Evolutionary conservation across 2,797 vertebrate genomes (phyloP), one percentile per base, ranked within the genome.

Genomic region (Coendou prehensilis): DNA sequence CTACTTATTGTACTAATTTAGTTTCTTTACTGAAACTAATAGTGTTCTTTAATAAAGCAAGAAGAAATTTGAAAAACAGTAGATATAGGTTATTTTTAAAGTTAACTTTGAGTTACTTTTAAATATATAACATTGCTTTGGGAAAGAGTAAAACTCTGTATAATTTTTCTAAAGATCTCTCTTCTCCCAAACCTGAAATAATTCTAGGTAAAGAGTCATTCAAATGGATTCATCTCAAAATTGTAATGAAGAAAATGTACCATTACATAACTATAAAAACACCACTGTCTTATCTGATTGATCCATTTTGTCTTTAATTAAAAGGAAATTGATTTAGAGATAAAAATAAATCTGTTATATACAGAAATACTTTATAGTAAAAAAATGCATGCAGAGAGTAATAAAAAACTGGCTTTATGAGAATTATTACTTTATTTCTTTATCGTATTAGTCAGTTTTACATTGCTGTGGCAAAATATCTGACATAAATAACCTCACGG

Each of bases 41-140:
- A 47, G 23, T 91, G 81, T 86, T 93, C 6, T 59, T 93, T 76
- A 95, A 93, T 9, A 82, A 2, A 94, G 4, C 37, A 94, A 86
- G 30, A 86, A 87, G n/a, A 90, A 95, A 96, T 57, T 52, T 82
- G 5, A 90, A 94, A 84, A 92, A 2, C 0, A 85, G 0, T 79
- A 87, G 4, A 1, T 85, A 67, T 26, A 92, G 3, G 33, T 81
- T 30, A n/a, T 8, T 85, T n/a, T 91, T 56, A 59, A 75, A 47
- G 18, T 86, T 90, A 88, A 71, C 76, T 59, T 91, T 89, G 88
- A 93, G 30, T 88, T 85, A 64, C 5, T 73, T 82, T 87, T 5
- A 95, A 87, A 78, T 75, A 30, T 73, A 71, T 87, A 28, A 75
- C 15, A 83, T 67, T 71, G 6, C n/a, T 96, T 96, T 56, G 85